phyloP scores from a whole-genome alignment of 1,140 invertebrate species.

The Sminthurides bifidus region DNA sequence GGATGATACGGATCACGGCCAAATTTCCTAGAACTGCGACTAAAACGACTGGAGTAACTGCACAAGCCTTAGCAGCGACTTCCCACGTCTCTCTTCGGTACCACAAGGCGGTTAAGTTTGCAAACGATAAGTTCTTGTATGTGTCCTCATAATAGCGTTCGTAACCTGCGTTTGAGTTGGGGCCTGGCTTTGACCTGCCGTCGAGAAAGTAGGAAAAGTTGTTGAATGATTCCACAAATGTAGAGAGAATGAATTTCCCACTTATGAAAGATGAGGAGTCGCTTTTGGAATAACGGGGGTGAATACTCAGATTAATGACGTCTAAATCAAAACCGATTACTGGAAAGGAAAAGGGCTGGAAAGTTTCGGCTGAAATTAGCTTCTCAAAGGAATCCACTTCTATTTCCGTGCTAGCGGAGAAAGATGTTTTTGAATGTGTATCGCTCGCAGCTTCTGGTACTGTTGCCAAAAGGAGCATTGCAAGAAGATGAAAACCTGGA shows the following conservation, averaged over 20 bases:
- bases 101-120: constrained; percentile 52
- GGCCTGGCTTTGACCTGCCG: too few species aligned
- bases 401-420: too few species aligned
- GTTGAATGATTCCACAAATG: too few species aligned
- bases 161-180: too few species aligned
- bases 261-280: not conserved
- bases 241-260: not conserved
- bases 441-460: too few species aligned
- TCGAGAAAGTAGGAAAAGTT: too few species aligned
- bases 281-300: not conserved
- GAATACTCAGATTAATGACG: not conserved
- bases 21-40: constrained; percentile 59
- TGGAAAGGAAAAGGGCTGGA: too few species aligned
- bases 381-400: too few species aligned
- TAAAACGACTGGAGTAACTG: constrained; percentile 49
- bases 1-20: constrained; percentile 53
- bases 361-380: too few species aligned
- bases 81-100: constrained; percentile 44
- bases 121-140: constrained; percentile 36
- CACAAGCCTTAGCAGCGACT: constrained; percentile 47
- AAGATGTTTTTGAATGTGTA: too few species aligned
- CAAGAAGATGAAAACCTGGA: too few species aligned
- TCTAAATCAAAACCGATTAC: constrained; percentile 2
- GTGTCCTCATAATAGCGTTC: not conserved
- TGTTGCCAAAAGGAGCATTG: too few species aligned